Percentiles rank a stretch among this genome's conserved stretches.
These are phyloP conservation scores for Brachymystax lenok DNA, from an alignment of 2,797 vertebrate species.

Conservation along the genomic window DNA sequence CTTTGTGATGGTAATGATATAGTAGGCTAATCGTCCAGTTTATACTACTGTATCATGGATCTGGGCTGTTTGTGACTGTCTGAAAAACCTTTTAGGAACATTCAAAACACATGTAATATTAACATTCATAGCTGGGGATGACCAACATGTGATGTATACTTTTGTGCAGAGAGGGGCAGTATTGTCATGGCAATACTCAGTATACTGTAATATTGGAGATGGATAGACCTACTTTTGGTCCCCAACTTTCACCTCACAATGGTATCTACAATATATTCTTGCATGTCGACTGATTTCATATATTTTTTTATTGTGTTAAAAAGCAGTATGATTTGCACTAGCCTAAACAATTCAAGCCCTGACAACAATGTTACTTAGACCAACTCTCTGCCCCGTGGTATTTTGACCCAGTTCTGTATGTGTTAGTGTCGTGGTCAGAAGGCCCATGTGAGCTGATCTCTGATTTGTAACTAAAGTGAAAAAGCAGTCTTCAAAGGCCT, in stretches of 20 bases:
- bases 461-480: slow-evolving; percentile 9
- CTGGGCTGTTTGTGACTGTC: background rate
- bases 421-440: background rate
- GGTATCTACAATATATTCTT: background rate
- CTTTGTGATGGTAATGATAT: background rate
- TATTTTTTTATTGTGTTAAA: background rate
- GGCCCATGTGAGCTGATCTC: slow-evolving; percentile 5
- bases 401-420: slow-evolving; percentile 13
- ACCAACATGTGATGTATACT: slow-evolving; percentile 15
- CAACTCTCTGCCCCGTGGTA: background rate
- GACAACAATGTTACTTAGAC: slow-evolving; percentile 16
- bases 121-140: background rate
- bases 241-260: background rate
- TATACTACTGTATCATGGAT: background rate
- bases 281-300: background rate
- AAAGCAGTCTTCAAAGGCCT: background rate
- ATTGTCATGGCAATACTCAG: slow-evolving; percentile 39
- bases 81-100: background rate
- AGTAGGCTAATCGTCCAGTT: background rate
- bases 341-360: slow-evolving; percentile 10
- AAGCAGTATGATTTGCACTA: background rate
- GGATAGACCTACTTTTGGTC: background rate
- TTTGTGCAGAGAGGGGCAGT: slow-evolving; percentile 58
- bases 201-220: background rate
- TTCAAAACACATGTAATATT: background rate